Percentiles rank a stretch among this genome's conserved stretches.
Conservation (phyloP, 2,113 vertebrate species). For the Edolisoma coerulescens region DNA sequence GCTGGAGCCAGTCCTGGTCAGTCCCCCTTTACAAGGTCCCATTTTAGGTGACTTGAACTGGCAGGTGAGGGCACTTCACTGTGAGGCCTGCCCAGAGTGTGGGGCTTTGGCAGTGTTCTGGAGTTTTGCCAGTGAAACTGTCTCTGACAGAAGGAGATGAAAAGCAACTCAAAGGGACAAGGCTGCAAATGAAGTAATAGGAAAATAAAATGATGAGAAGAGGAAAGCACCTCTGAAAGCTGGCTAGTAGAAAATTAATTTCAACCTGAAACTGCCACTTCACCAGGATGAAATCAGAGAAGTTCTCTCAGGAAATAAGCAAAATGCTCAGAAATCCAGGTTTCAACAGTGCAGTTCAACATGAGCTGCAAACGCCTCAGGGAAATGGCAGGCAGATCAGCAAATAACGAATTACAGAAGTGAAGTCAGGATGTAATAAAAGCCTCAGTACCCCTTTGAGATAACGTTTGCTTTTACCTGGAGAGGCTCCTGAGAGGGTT, state of each 20-base stretch:
- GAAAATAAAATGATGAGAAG: background rate
- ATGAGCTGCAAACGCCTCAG: background rate
- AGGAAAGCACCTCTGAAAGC: background rate
- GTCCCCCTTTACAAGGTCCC: background rate
- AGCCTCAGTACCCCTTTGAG: slow-evolving; percentile 35
- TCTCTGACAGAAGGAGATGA: background rate
- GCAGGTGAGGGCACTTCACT: background rate
- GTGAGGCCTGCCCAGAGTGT: background rate
- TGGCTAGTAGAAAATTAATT: slow-evolving; percentile 1
- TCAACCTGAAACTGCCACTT: background rate
- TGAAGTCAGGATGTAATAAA: slow-evolving; percentile 38
- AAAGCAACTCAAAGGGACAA: background rate
- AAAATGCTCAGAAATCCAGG: background rate
- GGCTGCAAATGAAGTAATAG: background rate
- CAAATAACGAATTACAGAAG: background rate
- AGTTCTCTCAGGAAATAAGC: background rate
- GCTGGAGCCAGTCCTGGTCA: background rate
- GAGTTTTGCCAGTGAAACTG: background rate
- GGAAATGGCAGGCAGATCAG: slow-evolving; percentile 25
- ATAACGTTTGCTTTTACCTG: slow-evolving; percentile 52
- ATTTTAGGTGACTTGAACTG: background rate
- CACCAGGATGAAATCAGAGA: background rate
- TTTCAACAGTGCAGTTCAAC: background rate
- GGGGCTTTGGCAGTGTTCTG: background rate
- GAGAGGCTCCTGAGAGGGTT: slow-evolving; percentile 19